phyloP scores from a whole-genome alignment of 2,113 vertebrate genomes.

The Saccopteryx bilineata region DNA sequence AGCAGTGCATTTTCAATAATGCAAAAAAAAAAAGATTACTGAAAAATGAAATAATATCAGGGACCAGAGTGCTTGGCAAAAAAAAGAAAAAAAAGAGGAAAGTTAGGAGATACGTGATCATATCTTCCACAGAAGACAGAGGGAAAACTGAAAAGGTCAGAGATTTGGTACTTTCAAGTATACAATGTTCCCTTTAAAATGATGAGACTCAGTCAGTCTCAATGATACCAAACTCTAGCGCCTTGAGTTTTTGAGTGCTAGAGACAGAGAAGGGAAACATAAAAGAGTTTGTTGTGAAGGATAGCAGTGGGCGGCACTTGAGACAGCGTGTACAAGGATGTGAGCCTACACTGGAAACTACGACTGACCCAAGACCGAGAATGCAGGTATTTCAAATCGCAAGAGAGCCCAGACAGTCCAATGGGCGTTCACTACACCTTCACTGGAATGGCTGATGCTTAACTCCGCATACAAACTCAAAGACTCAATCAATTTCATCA shows the following conservation, averaged over 20 bases:
- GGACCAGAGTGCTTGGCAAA: neutral
- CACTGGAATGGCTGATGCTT: neutral
- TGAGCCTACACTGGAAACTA: neutral
- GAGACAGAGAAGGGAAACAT: neutral
- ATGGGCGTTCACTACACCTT: too few relatives aligned
- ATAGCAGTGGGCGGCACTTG: neutral
- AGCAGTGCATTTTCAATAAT: neutral
- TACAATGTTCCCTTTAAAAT: conserved; percentile 43
- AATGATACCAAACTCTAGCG: conserved; percentile 3
- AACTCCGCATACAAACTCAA: neutral
- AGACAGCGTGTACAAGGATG: neutral
- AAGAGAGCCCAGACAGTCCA: neutral
- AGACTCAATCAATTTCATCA: neutral
- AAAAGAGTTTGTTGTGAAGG: neutral
- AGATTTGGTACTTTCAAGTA: neutral
- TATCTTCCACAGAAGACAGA: conserved; percentile 38
- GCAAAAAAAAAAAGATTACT: neutral
- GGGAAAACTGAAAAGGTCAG: conserved; percentile 49
- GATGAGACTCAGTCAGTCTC: neutral
- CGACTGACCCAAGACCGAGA: neutral
- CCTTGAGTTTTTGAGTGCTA: neutral
- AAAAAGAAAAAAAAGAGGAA: neutral
- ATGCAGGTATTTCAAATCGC: neutral
- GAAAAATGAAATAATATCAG: conserved; percentile 15
- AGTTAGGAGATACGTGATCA: neutral